Conservation (phyloP, 2,888 invertebrate genomes). For the Ochropacha duplaris region DNA sequence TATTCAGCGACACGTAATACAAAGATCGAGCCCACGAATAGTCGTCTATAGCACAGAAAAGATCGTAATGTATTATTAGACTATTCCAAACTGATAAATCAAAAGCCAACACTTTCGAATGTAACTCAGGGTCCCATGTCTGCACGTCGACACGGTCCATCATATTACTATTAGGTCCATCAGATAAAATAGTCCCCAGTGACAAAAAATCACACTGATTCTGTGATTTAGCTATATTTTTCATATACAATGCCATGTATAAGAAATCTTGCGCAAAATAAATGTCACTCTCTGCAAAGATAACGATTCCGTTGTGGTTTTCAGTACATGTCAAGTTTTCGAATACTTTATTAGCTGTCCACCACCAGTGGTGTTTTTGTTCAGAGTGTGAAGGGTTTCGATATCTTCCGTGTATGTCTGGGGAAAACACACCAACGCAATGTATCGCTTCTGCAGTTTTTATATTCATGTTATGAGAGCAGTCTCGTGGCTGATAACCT, state of each 20-base stretch:
- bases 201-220: slow-evolving; percentile 50
- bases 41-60: slow-evolving; percentile 56
- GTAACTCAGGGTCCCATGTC: slow-evolving; percentile 44
- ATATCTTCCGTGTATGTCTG: slow-evolving; percentile 47
- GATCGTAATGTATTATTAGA: slow-evolving; percentile 53
- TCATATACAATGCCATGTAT: slow-evolving; percentile 51
- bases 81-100: slow-evolving; percentile 49
- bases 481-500: slow-evolving; percentile 41
- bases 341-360: slow-evolving; percentile 61
- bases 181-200: slow-evolving; percentile 28
- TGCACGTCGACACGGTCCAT: slow-evolving; percentile 36
- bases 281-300: slow-evolving; percentile 51
- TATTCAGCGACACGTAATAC: slow-evolving; percentile 47
- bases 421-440: slow-evolving; percentile 42
- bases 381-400: slow-evolving; percentile 42
- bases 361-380: slow-evolving; percentile 65
- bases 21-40: slow-evolving; percentile 55
- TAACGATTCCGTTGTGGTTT: slow-evolving; percentile 40
- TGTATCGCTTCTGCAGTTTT: slow-evolving; percentile 31
- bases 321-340: slow-evolving; percentile 35
- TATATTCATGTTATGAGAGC: slow-evolving; percentile 33
- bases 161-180: slow-evolving; percentile 17
- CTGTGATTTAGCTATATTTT: slow-evolving; percentile 35
- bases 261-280: slow-evolving; percentile 56
- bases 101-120: slow-evolving; percentile 51